A percentile compares a stretch with the other conserved stretches of the same genome.
Conservation (phyloP, 2,797 vertebrate genomes). For the Oceanodroma leucorhoa region DNA sequence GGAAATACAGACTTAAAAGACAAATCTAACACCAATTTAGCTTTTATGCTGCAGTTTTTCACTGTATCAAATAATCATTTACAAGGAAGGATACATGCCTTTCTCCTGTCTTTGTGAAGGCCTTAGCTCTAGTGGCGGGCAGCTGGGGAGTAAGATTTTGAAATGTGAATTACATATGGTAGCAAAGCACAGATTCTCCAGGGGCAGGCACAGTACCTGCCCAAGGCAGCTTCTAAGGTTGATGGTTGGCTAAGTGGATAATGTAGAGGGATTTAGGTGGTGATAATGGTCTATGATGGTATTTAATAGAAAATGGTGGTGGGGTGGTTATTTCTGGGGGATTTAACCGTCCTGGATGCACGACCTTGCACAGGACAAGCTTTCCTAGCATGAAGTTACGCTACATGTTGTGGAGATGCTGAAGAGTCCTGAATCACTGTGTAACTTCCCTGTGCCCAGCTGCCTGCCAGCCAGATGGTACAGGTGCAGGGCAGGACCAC, state of each 20-base stretch:
- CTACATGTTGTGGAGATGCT: neutral
- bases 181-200: neutral
- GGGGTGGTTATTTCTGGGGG: neutral
- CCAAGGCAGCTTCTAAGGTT: neutral
- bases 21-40: neutral
- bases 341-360: neutral
- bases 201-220: neutral
- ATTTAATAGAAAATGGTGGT: neutral
- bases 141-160: neutral
- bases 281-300: neutral
- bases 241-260: neutral
- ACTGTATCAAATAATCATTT: neutral
- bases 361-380: neutral
- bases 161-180: neutral
- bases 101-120: neutral
- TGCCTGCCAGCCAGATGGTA: neutral
- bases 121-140: neutral
- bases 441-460: neutral
- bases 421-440: neutral
- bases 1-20: neutral
- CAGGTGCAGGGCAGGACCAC: neutral
- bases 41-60: neutral
- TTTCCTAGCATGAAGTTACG: neutral
- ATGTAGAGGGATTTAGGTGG: neutral
- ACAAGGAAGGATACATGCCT: neutral